These are phyloP conservation scores for Eurypyga helias DNA, from an alignment of 2,113 vertebrate genomes.

Conservation along the genomic window DNA sequence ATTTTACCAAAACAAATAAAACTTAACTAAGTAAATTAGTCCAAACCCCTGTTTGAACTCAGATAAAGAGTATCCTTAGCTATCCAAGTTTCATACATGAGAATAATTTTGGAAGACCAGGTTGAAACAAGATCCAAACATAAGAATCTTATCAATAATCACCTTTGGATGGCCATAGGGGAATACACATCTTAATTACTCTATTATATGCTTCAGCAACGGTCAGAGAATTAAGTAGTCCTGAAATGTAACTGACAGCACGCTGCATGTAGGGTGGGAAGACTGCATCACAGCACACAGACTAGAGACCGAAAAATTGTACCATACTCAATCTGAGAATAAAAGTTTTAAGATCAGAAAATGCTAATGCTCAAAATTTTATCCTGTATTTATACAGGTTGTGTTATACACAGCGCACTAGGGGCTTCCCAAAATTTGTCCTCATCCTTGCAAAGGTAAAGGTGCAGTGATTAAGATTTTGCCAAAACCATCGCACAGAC, in stretches of 20 bases:
- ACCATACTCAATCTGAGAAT: neutral
- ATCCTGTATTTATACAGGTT: neutral
- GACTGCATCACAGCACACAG: neutral
- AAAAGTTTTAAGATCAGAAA: neutral
- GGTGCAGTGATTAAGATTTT: neutral
- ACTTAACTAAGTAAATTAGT: neutral
- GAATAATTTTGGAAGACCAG: neutral
- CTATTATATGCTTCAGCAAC: neutral
- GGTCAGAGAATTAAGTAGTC: neutral
- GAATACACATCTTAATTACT: neutral
- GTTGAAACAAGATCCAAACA: neutral
- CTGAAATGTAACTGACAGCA: neutral
- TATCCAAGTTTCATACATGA: neutral
- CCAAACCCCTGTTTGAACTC: neutral
- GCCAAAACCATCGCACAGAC: neutral
- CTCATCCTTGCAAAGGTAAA: neutral
- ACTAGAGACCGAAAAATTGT: neutral
- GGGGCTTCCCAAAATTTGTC: neutral
- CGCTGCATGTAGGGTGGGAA: accelerated
- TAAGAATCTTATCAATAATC: neutral
- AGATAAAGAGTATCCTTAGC: neutral
- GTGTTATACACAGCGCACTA: neutral
- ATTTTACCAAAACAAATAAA: neutral
- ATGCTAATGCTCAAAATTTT: neutral
- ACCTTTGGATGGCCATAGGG: neutral